phyloP scores from a whole-genome alignment of 2,888 invertebrate genomes.

The Pandemis corylana region DNA sequence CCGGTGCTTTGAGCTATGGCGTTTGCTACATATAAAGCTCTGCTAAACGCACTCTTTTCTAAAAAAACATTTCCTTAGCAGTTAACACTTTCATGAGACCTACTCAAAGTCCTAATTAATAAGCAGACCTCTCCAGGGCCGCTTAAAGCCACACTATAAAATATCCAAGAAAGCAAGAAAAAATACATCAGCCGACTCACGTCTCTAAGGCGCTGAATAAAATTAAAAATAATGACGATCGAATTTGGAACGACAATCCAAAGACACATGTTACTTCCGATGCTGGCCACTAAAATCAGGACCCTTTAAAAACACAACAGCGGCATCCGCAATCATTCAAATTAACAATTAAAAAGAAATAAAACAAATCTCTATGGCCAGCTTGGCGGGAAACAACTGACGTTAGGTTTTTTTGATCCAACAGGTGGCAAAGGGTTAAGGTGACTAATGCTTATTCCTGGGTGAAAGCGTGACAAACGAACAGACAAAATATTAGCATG shows the following conservation, averaged over 20 bases:
- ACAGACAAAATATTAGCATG: slow-evolving; percentile 72
- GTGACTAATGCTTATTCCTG: slow-evolving; percentile 64
- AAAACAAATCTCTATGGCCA: slow-evolving; percentile 80
- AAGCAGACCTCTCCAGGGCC: too few relatives aligned
- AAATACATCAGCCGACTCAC: slow-evolving; percentile 8
- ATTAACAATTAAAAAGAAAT: slow-evolving; percentile 84
- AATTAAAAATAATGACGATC: slow-evolving; percentile 79
- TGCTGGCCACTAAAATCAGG: slow-evolving; percentile 72
- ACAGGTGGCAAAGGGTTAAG: slow-evolving; percentile 77
- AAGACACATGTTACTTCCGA: slow-evolving; percentile 82
- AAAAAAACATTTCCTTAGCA: too few relatives aligned
- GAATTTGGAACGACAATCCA: slow-evolving; percentile 49
- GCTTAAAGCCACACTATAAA: neutral
- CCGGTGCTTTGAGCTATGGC: too few relatives aligned
- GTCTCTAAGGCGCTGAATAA: slow-evolving; percentile 56
- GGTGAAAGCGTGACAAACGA: slow-evolving; percentile 80
- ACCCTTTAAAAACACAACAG: slow-evolving; percentile 65
- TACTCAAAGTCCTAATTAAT: too few relatives aligned
- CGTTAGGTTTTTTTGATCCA: slow-evolving; percentile 63
- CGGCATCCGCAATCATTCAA: slow-evolving; percentile 62
- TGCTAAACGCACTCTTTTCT: too few relatives aligned
- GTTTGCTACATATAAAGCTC: too few relatives aligned
- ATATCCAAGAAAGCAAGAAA: slow-evolving; percentile 1
- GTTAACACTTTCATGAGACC: too few relatives aligned
- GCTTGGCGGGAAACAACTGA: slow-evolving; percentile 77